A percentile compares a stretch with the other conserved stretches of the same genome.
These are phyloP conservation scores for Diloba caeruleocephala DNA, from an alignment of 2,888 invertebrate species.

Conservation along the genomic window DNA sequence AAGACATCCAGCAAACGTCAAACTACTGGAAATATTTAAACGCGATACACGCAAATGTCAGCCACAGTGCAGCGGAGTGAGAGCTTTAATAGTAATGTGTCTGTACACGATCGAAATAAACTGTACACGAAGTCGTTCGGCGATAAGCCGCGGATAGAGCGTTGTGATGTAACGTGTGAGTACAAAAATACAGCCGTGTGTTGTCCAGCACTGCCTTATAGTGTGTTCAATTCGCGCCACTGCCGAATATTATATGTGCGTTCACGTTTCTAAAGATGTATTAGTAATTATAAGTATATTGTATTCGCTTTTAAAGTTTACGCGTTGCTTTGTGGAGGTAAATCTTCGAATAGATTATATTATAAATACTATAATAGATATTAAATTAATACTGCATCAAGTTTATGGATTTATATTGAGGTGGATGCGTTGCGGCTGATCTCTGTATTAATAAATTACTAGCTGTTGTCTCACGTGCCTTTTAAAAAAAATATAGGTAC, in stretches of 20 bases:
- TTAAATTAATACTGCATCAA: constrained; percentile 3
- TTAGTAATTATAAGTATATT: constrained; percentile 19
- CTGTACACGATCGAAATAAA: constrained; percentile 37
- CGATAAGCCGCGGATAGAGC: constrained; percentile 15
- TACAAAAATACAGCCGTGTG: constrained; percentile 38
- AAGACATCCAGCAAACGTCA: not conserved
- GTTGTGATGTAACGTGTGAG: constrained; percentile 43
- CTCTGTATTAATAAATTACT: not conserved
- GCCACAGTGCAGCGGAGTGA: constrained; percentile 2
- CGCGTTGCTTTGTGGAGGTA: constrained; percentile 23
- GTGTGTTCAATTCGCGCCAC: constrained; percentile 70
- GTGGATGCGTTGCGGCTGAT: not conserved
- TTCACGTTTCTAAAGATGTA: constrained; percentile 19
- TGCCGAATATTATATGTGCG: constrained; percentile 52
- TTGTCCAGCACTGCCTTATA: constrained; percentile 67
- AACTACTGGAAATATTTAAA: not conserved
- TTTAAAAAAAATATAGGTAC: no score
- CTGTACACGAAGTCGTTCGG: constrained; percentile 26
- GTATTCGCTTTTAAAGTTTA: constrained; percentile 35
- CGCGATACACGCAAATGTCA: not conserved
- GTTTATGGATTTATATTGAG: constrained; percentile 7
- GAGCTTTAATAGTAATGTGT: constrained; percentile 18
- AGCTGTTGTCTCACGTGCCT: no score
- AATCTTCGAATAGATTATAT: constrained; percentile 18
- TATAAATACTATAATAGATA: constrained; percentile 19